These are phyloP conservation scores for Mesorhabditis spiculigera DNA, from an alignment of 2,888 invertebrate species.

Conservation along the genomic window DNA sequence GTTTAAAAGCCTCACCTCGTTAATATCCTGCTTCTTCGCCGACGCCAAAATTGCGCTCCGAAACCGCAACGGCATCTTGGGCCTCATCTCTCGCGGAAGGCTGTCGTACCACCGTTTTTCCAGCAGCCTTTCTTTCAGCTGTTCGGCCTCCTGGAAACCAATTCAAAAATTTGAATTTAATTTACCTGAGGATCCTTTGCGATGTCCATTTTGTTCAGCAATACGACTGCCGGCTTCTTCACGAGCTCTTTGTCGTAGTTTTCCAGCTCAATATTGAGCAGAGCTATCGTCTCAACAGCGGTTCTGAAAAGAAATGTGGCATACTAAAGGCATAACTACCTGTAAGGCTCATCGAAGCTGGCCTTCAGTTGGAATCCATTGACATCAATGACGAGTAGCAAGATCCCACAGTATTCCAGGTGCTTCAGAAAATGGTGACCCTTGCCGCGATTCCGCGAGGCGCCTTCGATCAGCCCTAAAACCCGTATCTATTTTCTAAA, in stretches of 20 bases:
- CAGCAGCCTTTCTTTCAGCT: background rate
- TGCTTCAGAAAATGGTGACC: constrained; percentile 53
- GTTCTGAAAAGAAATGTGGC: constrained; percentile 24
- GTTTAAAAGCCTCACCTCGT: background rate
- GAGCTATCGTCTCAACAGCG: constrained; percentile 44
- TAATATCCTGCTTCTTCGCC: background rate
- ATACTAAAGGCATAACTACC: constrained; percentile 21
- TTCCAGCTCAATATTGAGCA: constrained; percentile 48
- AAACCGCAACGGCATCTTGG: constrained; percentile 34
- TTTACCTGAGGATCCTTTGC: constrained; percentile 28
- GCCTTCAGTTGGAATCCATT: constrained; percentile 48
- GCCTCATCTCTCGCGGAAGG: constrained; percentile 31
- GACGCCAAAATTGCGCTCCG: background rate
- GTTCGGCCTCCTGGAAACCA: constrained; percentile 16
- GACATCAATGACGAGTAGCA: constrained; percentile 50
- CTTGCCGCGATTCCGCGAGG: constrained; percentile 45
- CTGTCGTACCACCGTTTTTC: constrained; percentile 21
- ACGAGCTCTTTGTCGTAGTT: constrained; percentile 34
- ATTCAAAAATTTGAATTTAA: background rate
- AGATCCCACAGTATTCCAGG: constrained; percentile 50
- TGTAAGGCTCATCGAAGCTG: constrained; percentile 38
- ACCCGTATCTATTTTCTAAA: background rate
- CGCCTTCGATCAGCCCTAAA: constrained; percentile 51
- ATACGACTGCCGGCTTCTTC: constrained; percentile 41
- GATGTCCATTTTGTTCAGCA: constrained; percentile 47